Conservation (phyloP, 2,113 vertebrate genomes). For the Cygnus buccinator region DNA sequence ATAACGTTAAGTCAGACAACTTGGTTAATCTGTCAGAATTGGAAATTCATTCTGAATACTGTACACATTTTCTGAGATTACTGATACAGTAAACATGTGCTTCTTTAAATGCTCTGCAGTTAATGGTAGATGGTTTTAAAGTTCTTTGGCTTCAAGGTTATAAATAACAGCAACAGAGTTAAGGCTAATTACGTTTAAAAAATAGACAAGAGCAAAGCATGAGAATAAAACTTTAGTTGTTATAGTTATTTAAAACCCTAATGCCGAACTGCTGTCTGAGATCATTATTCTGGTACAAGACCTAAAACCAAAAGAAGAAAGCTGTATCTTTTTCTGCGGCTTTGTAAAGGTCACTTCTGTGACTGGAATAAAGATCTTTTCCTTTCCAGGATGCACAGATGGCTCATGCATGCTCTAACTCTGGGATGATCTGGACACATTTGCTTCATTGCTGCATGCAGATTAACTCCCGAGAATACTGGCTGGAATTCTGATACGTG, state of each 20-base stretch:
- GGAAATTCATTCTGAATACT: neutral
- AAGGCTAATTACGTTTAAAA: neutral
- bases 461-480: neutral
- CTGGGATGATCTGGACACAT: neutral
- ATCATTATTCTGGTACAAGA: neutral
- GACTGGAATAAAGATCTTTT: neutral
- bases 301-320: neutral
- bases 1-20: neutral
- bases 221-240: neutral
- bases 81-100: neutral
- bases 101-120: neutral
- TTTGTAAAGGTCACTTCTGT: neutral
- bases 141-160: neutral
- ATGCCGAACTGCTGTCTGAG: neutral
- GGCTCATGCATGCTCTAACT: neutral
- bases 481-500: neutral
- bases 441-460: neutral
- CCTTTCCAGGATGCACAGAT: neutral
- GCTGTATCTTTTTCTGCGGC: neutral
- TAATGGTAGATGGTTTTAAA: conserved; percentile 11
- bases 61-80: neutral
- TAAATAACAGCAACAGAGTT: neutral
- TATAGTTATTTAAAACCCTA: neutral
- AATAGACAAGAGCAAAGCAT: neutral
- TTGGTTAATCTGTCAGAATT: neutral